These are phyloP conservation scores for Drosophila rhopaloa DNA, from an alignment of 1,140 invertebrate species.

Conservation along the genomic window DNA sequence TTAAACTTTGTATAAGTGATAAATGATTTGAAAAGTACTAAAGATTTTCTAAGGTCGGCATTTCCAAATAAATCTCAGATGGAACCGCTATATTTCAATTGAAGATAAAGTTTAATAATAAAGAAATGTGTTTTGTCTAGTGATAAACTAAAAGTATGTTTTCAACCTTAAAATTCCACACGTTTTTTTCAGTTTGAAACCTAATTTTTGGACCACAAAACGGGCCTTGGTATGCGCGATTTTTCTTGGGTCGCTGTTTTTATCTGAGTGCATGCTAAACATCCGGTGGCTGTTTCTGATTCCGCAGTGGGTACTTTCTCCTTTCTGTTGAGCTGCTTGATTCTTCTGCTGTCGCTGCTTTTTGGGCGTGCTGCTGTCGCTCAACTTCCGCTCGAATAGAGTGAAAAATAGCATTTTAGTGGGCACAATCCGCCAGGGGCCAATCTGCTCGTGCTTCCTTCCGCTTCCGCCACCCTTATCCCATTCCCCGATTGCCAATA, in stretches of 20 bases:
- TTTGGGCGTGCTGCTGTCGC: slow-evolving; percentile 59
- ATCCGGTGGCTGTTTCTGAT: slow-evolving; percentile 54
- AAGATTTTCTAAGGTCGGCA: no score
- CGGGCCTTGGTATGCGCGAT: no score
- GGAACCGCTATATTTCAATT: no score
- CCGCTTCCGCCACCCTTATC: background rate
- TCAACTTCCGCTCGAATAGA: slow-evolving; percentile 79
- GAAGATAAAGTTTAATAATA: no score
- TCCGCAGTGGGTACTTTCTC: slow-evolving; percentile 31
- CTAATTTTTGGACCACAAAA: no score
- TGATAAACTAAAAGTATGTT: no score
- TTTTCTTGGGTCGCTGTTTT: background rate
- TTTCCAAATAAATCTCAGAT: no score
- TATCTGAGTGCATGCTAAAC: slow-evolving; percentile 63
- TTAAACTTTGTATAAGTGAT: no score
- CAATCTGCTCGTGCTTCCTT: slow-evolving; percentile 27
- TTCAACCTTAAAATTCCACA: no score
- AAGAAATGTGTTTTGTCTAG: no score
- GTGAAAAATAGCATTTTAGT: slow-evolving; percentile 81
- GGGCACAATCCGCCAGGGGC: slow-evolving; percentile 47
- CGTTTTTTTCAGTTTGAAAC: no score
- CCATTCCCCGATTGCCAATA: slow-evolving; percentile 53
- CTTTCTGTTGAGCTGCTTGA: slow-evolving; percentile 32
- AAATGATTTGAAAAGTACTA: no score
- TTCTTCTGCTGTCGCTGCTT: slow-evolving; percentile 20